phyloP scores from a whole-genome alignment of 2,113 vertebrate genomes.

The Aplodontia rufa region DNA sequence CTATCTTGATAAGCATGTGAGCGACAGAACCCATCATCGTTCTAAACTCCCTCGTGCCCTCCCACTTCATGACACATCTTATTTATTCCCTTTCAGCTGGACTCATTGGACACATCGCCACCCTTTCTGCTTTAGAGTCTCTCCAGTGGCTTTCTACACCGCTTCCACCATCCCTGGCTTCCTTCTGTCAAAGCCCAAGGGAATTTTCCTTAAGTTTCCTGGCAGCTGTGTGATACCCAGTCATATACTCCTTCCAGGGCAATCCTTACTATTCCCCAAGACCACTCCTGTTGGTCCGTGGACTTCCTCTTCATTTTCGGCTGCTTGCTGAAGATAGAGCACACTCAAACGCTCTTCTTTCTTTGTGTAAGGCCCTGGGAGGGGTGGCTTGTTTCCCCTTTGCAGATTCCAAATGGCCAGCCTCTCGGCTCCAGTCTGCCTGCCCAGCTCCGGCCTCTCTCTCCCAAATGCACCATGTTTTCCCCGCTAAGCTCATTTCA shows the following conservation, averaged over 20 bases:
- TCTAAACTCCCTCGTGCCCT: neutral
- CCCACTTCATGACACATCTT: neutral
- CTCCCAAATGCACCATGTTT: neutral
- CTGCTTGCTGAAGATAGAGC: neutral
- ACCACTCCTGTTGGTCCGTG: neutral
- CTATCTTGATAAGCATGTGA: neutral
- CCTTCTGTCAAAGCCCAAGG: neutral
- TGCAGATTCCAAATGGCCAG: neutral
- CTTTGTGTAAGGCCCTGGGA: neutral
- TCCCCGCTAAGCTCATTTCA: neutral
- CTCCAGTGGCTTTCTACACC: neutral
- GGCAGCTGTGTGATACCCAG: neutral
- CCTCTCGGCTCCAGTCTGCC: neutral
- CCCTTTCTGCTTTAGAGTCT: neutral
- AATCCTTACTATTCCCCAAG: neutral
- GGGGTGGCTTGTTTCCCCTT: neutral
- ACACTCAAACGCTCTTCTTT: neutral
- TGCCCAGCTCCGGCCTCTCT: neutral
- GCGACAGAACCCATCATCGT: neutral
- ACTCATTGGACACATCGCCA: neutral
- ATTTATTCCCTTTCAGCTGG: neutral
- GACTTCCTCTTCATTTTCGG: too few species aligned
- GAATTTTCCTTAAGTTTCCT: neutral
- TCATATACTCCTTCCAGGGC: neutral
- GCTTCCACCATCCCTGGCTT: neutral